Evolutionary conservation across 2,797 vertebrate species (phyloP).

Genomic region (Chaetodon trifasciatus): DNA sequence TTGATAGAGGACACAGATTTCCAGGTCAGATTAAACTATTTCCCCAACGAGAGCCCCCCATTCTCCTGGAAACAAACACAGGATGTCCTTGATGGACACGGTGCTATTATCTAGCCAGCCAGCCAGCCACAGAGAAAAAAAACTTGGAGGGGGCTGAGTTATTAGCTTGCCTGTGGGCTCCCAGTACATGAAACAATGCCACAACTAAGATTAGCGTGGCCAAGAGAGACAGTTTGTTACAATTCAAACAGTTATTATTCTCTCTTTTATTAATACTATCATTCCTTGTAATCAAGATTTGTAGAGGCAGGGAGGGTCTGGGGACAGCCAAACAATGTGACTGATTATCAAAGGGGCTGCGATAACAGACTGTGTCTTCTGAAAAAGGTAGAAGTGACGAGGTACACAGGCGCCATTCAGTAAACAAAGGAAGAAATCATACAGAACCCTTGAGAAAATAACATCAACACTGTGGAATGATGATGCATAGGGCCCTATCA

Average conservation of each 20-base stretch:
- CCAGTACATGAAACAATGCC: slow-evolving; percentile 90
- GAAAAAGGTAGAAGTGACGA: slow-evolving; percentile 79
- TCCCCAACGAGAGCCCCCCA: slow-evolving; percentile 89
- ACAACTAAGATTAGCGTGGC: slow-evolving; percentile 92
- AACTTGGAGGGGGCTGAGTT: slow-evolving; percentile 90
- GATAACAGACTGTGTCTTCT: slow-evolving; percentile 81
- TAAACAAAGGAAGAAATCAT: slow-evolving; percentile 85
- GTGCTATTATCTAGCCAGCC: slow-evolving; percentile 91
- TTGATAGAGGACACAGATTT: slow-evolving; percentile 88
- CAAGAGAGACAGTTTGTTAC: slow-evolving; percentile 86
- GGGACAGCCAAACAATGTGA: slow-evolving; percentile 82
- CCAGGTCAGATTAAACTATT: slow-evolving; percentile 86
- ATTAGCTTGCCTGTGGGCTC: slow-evolving; percentile 89
- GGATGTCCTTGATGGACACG: slow-evolving; percentile 96
- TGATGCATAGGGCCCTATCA: slow-evolving; percentile 70
- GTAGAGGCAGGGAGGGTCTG: slow-evolving; percentile 83
- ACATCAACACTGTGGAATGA: slow-evolving; percentile 79
- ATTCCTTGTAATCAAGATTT: slow-evolving; percentile 81
- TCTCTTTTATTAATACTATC: slow-evolving; percentile 85
- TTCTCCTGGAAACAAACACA: slow-evolving; percentile 98
- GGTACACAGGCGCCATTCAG: slow-evolving; percentile 80
- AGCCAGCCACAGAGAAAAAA: slow-evolving; percentile 79
- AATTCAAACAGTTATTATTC: slow-evolving; percentile 85
- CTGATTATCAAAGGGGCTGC: slow-evolving; percentile 83
- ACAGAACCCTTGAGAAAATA: slow-evolving; percentile 83